Base-by-base conservation (phyloP, 2,888 invertebrate genomes). In the Limnephilus marmoratus region DNA sequence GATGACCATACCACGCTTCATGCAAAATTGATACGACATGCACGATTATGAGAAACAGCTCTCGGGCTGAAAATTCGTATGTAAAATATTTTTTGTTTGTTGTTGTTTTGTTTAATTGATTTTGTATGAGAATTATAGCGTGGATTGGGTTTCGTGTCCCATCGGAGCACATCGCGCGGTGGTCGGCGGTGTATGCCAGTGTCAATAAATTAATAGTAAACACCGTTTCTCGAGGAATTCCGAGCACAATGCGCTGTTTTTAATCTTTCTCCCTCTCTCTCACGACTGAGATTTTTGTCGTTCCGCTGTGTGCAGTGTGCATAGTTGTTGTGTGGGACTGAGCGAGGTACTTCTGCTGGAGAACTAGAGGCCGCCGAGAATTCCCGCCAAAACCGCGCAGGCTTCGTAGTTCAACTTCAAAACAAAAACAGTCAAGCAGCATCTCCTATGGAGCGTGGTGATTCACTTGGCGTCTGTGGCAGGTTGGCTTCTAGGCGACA, bases 391-490 rank as follows among this genome's bases (percentile, higher is more conserved):
- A 88, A 88, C 68, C 68, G 68, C 86, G 88, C 68, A 88, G 88
- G 88, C 88, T 88, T 87, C 45, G 3, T 41, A 45, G 85, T 87
- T 87, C 41, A 41, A 18, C 53, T 88, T 88, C 90, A 82, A 90
- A 82, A 90, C 85, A 90, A 82, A 49, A 88, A 88, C 88, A 88
- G 53, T 31, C 88, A 37, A 37, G 15, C 88, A 34, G n/a, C 90
- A 45, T 86, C 83, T 90, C 86, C 91, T 49, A 83, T 49, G 90
- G 83, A 90, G 90, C 90, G 91, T 87, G 92, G 89, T 93, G 93
- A 93, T 93, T 93, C 93, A 93, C 92, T 85, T 9, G 24, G 91
- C 85, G n/a, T 81, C 68, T 83, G 53, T 41, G 81, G 45, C 81
- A 90, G 90, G 90, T 91, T 31, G 82, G 86, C 86, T 86, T 91